Evolutionary conservation across 2,888 invertebrate genomes (phyloP).

Genomic region (Netelia virgata): DNA sequence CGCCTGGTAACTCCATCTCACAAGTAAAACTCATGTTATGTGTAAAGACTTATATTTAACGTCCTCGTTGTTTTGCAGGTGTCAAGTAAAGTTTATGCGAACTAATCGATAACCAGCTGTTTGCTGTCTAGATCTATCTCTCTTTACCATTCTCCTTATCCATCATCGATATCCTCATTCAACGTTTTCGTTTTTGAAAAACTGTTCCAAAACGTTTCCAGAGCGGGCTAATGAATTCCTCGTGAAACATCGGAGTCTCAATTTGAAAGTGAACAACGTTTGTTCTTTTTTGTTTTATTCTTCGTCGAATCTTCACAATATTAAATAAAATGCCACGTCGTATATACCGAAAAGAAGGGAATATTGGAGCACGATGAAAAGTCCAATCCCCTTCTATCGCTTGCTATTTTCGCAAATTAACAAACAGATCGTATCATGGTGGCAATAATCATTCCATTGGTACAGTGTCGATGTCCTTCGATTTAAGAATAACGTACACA

Average conservation of each 20-base stretch:
- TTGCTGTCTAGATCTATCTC: background rate
- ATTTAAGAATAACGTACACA: background rate
- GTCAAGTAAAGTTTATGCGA: background rate
- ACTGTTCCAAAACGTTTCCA: background rate
- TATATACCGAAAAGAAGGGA: background rate
- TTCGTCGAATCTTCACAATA: background rate
- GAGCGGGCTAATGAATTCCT: background rate
- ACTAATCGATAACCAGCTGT: background rate
- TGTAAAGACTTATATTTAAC: background rate
- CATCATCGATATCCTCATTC: background rate
- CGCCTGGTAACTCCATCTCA: background rate
- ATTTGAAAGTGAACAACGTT: conserved; percentile 4
- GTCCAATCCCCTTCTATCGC: background rate
- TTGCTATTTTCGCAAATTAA: background rate
- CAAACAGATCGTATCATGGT: background rate
- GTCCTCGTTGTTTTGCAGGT: background rate
- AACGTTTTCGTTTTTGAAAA: background rate
- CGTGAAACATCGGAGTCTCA: background rate
- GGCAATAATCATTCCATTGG: background rate
- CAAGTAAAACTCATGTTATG: background rate
- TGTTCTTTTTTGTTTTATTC: background rate
- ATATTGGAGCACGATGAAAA: background rate
- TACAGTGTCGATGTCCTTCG: background rate
- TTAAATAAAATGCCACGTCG: background rate
- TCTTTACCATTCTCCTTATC: background rate